Conservation (phyloP, 2,888 invertebrate species). For the Dynastes hyllus region DNA sequence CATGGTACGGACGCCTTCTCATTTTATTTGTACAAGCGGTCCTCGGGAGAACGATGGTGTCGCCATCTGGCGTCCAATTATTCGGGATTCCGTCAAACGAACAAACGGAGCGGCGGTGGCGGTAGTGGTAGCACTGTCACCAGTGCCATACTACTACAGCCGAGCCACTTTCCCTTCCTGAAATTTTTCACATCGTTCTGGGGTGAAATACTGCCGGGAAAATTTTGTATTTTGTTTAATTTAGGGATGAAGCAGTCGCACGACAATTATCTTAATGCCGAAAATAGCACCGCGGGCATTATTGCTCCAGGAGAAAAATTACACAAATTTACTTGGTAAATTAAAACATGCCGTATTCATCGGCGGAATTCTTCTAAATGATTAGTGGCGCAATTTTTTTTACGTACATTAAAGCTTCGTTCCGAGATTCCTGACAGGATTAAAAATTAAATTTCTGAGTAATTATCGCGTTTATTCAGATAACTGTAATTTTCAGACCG, state of each 20-base stretch:
- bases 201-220: slow-evolving; percentile 26
- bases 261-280: slow-evolving; percentile 34
- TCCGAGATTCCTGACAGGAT: neutral
- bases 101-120: slow-evolving; percentile 23
- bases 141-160: neutral
- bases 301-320: slow-evolving; percentile 31
- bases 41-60: slow-evolving; percentile 51
- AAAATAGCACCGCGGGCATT: slow-evolving; percentile 30
- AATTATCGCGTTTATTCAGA: neutral
- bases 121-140: slow-evolving; percentile 5
- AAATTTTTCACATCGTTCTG: slow-evolving; percentile 42
- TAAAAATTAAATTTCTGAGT: neutral
- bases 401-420: neutral
- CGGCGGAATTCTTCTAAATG: slow-evolving; percentile 6
- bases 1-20: slow-evolving; percentile 37
- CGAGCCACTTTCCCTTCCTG: neutral
- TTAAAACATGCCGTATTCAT: slow-evolving; percentile 33
- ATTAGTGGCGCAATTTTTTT: slow-evolving; percentile 8
- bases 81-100: slow-evolving; percentile 49
- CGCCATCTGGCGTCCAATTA: slow-evolving; percentile 54
- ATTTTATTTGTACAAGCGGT: slow-evolving; percentile 52
- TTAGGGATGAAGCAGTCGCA: slow-evolving; percentile 37
- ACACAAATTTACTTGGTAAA: slow-evolving; percentile 29
- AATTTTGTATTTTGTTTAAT: slow-evolving; percentile 41
- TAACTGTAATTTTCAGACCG: too few relatives aligned